A percentile compares a stretch with the other conserved stretches of the same genome.
phyloP scores from a whole-genome alignment of 2,797 vertebrate genomes.

The Dendrocincla tyrannina region DNA sequence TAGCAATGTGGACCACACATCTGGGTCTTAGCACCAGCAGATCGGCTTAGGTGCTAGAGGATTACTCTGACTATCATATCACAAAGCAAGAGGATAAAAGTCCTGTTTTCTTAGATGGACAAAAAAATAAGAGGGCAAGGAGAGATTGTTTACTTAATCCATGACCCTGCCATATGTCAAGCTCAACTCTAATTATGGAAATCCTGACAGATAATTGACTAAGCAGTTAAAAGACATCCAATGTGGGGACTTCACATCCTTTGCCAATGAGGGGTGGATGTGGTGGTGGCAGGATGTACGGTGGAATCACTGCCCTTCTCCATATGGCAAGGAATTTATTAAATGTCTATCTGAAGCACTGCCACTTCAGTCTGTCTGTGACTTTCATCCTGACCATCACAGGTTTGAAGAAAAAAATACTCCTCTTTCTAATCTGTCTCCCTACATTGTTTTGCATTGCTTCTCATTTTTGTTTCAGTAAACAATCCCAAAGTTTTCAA shows the following conservation, averaged over 20 bases:
- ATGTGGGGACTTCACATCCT: neutral
- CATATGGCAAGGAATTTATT: neutral
- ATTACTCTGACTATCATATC: neutral
- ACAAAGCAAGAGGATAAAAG: neutral
- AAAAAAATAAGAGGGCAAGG: neutral
- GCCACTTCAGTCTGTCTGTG: neutral
- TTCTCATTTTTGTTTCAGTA: neutral
- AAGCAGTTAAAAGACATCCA: neutral
- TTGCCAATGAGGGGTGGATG: neutral
- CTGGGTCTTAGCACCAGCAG: neutral
- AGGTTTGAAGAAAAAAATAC: neutral
- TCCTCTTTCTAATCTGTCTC: neutral
- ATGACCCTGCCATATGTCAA: neutral
- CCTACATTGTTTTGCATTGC: neutral
- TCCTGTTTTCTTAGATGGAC: neutral
- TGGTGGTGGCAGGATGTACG: neutral
- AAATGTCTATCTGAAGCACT: neutral
- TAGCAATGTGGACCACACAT: neutral
- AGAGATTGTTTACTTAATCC: conserved; percentile 1
- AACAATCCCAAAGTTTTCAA: neutral
- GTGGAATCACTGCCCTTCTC: neutral
- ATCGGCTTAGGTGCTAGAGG: neutral
- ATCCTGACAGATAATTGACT: neutral
- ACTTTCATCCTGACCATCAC: neutral
- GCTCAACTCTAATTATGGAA: neutral